These are phyloP conservation scores for Bombycilla garrulus DNA, from an alignment of 2,113 vertebrate species.

Conservation along the genomic window DNA sequence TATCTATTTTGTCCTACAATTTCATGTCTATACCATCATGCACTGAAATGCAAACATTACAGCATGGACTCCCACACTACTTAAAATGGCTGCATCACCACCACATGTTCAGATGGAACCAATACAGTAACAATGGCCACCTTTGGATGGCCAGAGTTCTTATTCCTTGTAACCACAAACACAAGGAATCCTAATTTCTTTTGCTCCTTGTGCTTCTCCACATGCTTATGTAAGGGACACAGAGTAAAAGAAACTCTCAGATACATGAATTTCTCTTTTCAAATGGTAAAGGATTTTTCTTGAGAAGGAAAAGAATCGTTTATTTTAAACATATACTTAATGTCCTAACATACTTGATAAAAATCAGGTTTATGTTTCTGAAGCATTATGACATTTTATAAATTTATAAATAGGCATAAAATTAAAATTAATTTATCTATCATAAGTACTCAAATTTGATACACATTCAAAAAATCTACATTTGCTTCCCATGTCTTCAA, in stretches of 20 bases:
- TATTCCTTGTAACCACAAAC: not conserved
- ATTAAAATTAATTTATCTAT: not conserved
- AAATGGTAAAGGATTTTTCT: not conserved
- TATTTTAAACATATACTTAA: not conserved
- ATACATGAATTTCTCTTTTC: not conserved
- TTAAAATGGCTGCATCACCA: not conserved
- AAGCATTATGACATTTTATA: not conserved
- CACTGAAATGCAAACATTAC: not conserved
- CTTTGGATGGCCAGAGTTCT: not conserved
- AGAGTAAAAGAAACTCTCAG: not conserved
- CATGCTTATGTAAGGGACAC: not conserved
- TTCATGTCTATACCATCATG: not conserved
- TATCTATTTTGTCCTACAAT: not conserved
- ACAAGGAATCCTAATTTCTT: not conserved
- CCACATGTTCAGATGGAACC: not conserved
- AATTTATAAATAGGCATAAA: not conserved
- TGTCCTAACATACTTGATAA: not conserved
- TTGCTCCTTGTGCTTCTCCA: not conserved
- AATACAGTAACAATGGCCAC: not conserved
- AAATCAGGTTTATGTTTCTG: not conserved
- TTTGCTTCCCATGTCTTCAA: not conserved
- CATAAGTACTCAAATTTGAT: not conserved
- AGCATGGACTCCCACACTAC: not conserved
- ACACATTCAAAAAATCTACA: not conserved
- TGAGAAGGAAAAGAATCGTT: not conserved